These are phyloP conservation scores for Dromaius novaehollandiae DNA, from an alignment of 2,113 vertebrate species.

Conservation along the genomic window DNA sequence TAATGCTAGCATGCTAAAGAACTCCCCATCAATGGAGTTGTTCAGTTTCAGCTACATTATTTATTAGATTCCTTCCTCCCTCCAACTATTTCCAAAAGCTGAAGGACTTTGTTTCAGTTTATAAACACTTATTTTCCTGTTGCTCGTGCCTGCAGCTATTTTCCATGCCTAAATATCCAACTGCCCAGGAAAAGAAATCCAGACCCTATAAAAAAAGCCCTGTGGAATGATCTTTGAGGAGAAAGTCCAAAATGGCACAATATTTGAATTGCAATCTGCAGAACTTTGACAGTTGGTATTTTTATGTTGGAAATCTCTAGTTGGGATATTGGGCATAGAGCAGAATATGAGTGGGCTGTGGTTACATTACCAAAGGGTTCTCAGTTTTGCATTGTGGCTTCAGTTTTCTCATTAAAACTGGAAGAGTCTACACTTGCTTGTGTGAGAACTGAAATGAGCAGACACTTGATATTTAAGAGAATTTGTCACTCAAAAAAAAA, in stretches of 20 bases:
- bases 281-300: not conserved
- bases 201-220: not conserved
- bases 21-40: not conserved
- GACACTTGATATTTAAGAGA: not conserved
- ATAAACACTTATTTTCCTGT: not conserved
- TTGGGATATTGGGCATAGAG: not conserved
- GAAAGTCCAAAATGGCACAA: conserved; percentile 2
- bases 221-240: conserved; percentile 3
- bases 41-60: not conserved
- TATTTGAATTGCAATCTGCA: not conserved
- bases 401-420: not conserved
- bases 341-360: not conserved
- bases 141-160: conserved; percentile 27
- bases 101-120: conserved; percentile 33
- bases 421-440: not conserved
- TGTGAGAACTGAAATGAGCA: not conserved
- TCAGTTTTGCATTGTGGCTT: not conserved
- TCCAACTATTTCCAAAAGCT: conserved; percentile 46
- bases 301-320: not conserved
- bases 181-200: not conserved
- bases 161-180: conserved; percentile 21
- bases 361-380: not conserved
- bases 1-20: conserved; percentile 3
- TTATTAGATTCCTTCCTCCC: not conserved
- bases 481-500: not conserved